Conservation (phyloP, 2,888 invertebrate genomes). For the Acanthosepion lycidas region DNA sequence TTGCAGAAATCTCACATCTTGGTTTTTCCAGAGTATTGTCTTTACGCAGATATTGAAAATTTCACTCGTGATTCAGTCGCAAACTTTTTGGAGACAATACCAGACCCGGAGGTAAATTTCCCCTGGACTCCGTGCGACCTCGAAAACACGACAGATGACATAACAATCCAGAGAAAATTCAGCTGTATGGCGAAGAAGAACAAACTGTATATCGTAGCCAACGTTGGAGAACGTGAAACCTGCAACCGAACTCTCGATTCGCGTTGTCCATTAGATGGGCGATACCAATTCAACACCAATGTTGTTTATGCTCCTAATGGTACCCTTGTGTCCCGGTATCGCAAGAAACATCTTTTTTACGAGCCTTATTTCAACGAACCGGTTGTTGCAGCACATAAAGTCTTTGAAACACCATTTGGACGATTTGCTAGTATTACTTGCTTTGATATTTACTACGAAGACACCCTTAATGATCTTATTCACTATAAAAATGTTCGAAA, state of each 20-base stretch:
- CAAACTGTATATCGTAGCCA: constrained; percentile 82
- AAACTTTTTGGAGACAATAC: constrained; percentile 61
- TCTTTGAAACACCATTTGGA: constrained; percentile 68
- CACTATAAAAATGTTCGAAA: constrained; percentile 78
- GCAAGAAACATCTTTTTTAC: constrained; percentile 76
- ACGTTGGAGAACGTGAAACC: constrained; percentile 80
- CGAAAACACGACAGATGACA: constrained; percentile 48
- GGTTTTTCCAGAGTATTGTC: constrained; percentile 83
- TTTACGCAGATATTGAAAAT: constrained; percentile 73
- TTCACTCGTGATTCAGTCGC: constrained; percentile 52
- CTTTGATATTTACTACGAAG: constrained; percentile 86
- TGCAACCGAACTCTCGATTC: constrained; percentile 74
- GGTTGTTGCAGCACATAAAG: constrained; percentile 54
- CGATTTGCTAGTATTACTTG: constrained; percentile 83
- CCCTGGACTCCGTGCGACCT: constrained; percentile 70
- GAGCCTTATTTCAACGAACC: constrained; percentile 76
- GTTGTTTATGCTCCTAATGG: constrained; percentile 85
- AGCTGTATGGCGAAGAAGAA: constrained; percentile 79
- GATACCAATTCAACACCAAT: constrained; percentile 82
- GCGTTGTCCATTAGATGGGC: constrained; percentile 61
- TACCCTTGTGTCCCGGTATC: constrained; percentile 81
- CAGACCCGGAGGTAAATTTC: constrained; percentile 70
- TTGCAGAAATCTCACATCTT: constrained; percentile 83
- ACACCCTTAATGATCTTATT: constrained; percentile 80
- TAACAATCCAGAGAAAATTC: constrained; percentile 59